Evolutionary conservation across 2,888 invertebrate genomes (phyloP).

Genomic region (Eilema depressum): DNA sequence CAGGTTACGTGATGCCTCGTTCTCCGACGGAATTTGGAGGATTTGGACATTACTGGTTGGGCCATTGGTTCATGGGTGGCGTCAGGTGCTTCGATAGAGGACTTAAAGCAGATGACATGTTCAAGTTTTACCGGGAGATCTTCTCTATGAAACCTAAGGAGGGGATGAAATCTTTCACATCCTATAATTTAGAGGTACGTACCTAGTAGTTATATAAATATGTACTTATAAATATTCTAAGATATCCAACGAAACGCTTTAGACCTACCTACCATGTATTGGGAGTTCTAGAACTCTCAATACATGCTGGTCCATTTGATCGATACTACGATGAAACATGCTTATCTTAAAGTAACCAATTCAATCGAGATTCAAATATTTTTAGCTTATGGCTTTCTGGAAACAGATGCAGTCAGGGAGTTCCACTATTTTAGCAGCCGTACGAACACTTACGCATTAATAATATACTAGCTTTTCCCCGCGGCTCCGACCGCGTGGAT

Average conservation of each 20-base stretch:
- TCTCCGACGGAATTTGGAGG: neutral
- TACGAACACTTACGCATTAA: neutral
- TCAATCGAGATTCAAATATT: too few relatives aligned
- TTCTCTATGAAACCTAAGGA: conserved; percentile 66
- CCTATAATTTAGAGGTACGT: conserved; percentile 74
- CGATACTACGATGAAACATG: too few relatives aligned
- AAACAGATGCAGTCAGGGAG: too few relatives aligned
- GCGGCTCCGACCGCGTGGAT: too few relatives aligned
- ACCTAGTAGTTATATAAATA: too few relatives aligned
- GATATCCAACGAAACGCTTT: too few relatives aligned
- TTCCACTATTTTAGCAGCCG: too few relatives aligned
- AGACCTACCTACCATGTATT: neutral
- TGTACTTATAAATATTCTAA: too few relatives aligned
- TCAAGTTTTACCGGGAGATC: conserved; percentile 76
- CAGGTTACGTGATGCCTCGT: conserved; percentile 72
- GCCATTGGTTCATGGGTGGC: conserved; percentile 81
- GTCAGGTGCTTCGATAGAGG: conserved; percentile 74
- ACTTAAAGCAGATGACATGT: conserved; percentile 64
- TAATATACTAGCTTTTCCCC: too few relatives aligned
- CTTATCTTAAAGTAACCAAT: too few relatives aligned
- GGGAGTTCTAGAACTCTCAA: neutral
- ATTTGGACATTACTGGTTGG: conserved; percentile 60
- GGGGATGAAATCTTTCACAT: conserved; percentile 51
- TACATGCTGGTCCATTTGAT: neutral
- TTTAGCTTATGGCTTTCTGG: too few relatives aligned